These are phyloP conservation scores for Drosophila lini DNA, from an alignment of 1,140 invertebrate species.

Conservation along the genomic window DNA sequence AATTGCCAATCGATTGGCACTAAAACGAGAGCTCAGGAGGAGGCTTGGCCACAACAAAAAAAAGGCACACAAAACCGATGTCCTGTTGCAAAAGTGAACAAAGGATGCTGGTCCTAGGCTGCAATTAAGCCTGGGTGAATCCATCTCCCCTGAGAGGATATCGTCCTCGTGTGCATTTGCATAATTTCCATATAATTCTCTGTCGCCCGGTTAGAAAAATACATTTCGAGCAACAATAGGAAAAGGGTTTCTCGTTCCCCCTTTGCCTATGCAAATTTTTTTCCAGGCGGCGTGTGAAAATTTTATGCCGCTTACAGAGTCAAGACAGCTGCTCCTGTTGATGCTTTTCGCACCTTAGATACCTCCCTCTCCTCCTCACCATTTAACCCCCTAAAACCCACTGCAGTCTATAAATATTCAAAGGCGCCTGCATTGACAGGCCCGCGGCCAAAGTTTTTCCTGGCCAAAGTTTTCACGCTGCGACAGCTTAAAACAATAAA, in stretches of 20 bases:
- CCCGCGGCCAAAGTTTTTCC: conserved; percentile 41
- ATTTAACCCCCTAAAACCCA: too few species aligned
- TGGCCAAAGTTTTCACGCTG: conserved; percentile 48
- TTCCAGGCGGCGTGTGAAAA: conserved; percentile 60
- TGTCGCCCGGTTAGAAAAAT: conserved; percentile 61
- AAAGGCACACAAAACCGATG: conserved; percentile 32
- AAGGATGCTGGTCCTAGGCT: conserved; percentile 31
- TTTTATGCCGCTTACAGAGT: conserved; percentile 34
- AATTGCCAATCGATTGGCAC: conserved; percentile 71
- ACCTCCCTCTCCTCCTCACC: too few species aligned
- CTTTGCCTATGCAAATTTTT: conserved; percentile 60
- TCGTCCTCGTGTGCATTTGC: conserved; percentile 55
- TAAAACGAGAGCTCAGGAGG: conserved; percentile 33
- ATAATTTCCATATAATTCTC: conserved; percentile 78
- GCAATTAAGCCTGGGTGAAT: conserved; percentile 59
- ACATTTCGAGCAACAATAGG: conserved; percentile 28
- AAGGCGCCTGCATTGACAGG: conserved; percentile 60
- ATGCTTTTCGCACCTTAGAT: conserved; percentile 23
- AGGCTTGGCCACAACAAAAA: conserved; percentile 36
- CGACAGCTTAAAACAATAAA: conserved; percentile 71
- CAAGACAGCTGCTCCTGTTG: conserved; percentile 54
- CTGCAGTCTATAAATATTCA: conserved; percentile 72
- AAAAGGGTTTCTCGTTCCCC: conserved; percentile 35
- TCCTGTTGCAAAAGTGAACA: conserved; percentile 45
- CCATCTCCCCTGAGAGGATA: conserved; percentile 9